phyloP scores from a whole-genome alignment of 2,113 vertebrate species.

The Grallaria varia region DNA sequence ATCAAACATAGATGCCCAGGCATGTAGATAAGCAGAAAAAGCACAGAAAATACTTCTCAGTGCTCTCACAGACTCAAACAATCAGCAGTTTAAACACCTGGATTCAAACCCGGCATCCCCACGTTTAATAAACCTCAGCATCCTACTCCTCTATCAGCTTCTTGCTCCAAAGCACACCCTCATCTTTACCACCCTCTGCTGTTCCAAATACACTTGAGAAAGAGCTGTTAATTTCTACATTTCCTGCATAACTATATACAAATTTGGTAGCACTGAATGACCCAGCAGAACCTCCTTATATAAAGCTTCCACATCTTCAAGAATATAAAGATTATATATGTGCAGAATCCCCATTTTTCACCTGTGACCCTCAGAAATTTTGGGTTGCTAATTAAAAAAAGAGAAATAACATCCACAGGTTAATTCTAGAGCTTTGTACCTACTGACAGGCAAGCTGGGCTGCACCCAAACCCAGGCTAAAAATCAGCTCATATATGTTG shows the following conservation, averaged over 20 bases:
- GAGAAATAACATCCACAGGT: not conserved
- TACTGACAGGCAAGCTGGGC: accelerated
- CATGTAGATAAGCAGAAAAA: not conserved
- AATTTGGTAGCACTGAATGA: not conserved
- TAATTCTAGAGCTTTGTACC: not conserved
- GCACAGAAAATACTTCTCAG: not conserved
- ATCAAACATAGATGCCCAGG: not conserved
- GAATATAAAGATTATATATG: not conserved
- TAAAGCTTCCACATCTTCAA: not conserved
- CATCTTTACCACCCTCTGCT: not conserved
- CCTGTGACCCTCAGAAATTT: not conserved
- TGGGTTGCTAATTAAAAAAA: not conserved
- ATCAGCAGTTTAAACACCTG: not conserved
- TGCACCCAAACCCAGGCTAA: not conserved
- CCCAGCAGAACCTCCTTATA: not conserved
- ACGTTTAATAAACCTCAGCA: not conserved
- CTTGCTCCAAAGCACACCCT: not conserved
- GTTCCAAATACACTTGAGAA: not conserved
- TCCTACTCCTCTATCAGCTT: not conserved
- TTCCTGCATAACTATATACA: not conserved
- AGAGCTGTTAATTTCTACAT: not conserved
- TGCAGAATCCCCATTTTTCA: not conserved
- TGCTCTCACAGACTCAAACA: not conserved
- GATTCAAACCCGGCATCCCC: not conserved
- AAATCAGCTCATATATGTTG: not conserved